A percentile compares a stretch with the other conserved stretches of the same genome.
These are phyloP conservation scores for Sinocyclocheilus anophthalmus DNA, from an alignment of 2,113 vertebrate genomes.

Conservation along the genomic window DNA sequence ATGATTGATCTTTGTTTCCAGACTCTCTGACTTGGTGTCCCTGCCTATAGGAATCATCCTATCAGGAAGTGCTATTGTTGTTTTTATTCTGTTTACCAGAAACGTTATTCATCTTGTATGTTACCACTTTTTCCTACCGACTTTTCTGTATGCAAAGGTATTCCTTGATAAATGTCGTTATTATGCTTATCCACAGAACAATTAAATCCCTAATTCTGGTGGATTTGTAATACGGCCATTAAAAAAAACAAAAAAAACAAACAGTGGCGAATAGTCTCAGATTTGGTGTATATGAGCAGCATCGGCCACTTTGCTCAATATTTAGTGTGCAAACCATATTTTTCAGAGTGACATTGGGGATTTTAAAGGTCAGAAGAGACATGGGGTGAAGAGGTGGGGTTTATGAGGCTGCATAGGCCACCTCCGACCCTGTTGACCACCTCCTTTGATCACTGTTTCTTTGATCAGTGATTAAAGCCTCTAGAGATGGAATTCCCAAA, in stretches of 20 bases:
- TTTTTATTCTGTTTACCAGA: not conserved
- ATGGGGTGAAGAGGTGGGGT: not conserved
- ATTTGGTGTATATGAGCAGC: not conserved
- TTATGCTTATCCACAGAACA: constrained; percentile 68
- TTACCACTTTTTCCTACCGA: not conserved
- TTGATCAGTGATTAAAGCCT: constrained; percentile 33
- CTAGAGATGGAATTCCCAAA: not conserved
- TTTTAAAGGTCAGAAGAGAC: constrained; percentile 17
- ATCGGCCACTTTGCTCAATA: not conserved
- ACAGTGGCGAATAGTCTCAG: constrained; percentile 40
- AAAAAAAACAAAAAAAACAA: constrained; percentile 51
- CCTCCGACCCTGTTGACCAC: constrained; percentile 10
- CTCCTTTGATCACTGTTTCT: constrained; percentile 21
- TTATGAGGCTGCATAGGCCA: constrained; percentile 10
- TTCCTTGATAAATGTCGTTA: constrained; percentile 55
- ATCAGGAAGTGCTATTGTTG: not conserved
- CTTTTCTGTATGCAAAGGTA: constrained; percentile 41
- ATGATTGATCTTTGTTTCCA: constrained; percentile 48
- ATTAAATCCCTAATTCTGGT: constrained; percentile 70
- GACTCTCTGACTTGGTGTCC: not conserved
- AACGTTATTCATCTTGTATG: not conserved
- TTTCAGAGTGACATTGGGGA: not conserved
- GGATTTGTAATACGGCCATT: constrained; percentile 73
- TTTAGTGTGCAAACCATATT: not conserved
- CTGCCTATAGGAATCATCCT: not conserved